Evolutionary conservation across 2,113 vertebrate species (phyloP), one percentile per base, ranked within the genome.

Genomic region (Haemorhous mexicanus): DNA sequence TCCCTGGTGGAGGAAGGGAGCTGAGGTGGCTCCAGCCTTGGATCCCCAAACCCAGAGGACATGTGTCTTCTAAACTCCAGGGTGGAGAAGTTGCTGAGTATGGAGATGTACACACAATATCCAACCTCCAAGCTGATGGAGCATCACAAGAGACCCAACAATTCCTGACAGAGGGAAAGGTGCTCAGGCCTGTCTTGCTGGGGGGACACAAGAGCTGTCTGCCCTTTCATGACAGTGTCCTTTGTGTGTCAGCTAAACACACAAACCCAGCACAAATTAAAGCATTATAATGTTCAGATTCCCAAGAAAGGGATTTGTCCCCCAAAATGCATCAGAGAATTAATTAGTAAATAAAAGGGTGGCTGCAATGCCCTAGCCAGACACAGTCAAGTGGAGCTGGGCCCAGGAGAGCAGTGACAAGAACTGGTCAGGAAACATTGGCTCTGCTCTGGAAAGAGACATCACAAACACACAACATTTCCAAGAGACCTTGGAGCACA

Each of bases 401-500:
- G 86, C 67, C 64, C 73, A 16, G 52, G 75, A 0, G 26, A 89
- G 69, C 64, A n/a, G 56, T 7, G 73, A 83, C 20, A 53, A 83
- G 80, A 80, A 88, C 79, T 93, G 1, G 2, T 8, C 56, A 72
- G 76, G 56, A 96, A 92, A 72, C 80, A 81, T 55, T 0, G 0
- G 16, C 73, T 91, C 56, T 1, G 7, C 72, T 64, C 32, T 22
- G 83, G 75, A 96, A 67, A 96, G 94, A 92, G 72, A 89, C 82
- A 86, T 95, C 92, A 94, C 92, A 92, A 96, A 91, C 7, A 75
- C 84, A 68, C 59, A 58, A 16, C 68, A 78, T 49, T 91, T 95
- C 90, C 72, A 72, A 10, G 88, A 92, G 96, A 94, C 88, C 92
- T 96, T 90, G 96, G 83, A 94, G 92, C 85, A 58, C 37, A 87